phyloP scores from a whole-genome alignment of 2,113 vertebrate genomes.

The Dicerorhinus sumatrensis region DNA sequence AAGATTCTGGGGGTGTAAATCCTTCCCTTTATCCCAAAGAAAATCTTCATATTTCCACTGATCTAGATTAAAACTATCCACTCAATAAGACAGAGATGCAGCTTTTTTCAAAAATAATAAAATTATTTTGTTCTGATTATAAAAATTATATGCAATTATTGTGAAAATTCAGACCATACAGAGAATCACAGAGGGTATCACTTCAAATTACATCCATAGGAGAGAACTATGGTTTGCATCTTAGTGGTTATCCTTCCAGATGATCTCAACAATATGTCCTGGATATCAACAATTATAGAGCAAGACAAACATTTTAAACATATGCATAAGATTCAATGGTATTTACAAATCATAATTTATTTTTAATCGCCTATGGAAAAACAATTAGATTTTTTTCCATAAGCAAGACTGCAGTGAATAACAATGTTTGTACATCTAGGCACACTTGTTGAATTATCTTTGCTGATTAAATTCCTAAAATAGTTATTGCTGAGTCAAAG shows the following conservation, averaged over 20 bases:
- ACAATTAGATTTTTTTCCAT: background rate
- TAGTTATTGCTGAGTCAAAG: background rate
- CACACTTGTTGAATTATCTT: background rate
- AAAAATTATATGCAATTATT: background rate
- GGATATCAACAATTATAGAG: background rate
- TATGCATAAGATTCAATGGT: background rate
- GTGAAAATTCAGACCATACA: background rate
- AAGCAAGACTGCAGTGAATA: background rate
- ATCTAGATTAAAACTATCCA: background rate
- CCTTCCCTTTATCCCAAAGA: background rate
- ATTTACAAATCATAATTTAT: background rate
- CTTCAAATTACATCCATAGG: background rate
- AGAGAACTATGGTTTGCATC: background rate
- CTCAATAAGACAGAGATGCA: background rate
- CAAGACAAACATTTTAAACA: conserved; percentile 5
- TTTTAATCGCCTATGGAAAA: conserved; percentile 2
- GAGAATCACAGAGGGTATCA: background rate
- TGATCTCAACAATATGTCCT: background rate
- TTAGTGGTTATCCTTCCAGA: background rate
- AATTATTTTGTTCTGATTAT: conserved; percentile 26
- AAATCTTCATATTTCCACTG: background rate
- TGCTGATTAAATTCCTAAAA: background rate
- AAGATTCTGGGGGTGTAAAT: background rate
- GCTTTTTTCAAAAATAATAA: background rate
- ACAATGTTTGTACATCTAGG: background rate